Percentiles rank a stretch among this genome's conserved stretches.
phyloP scores from a whole-genome alignment of 2,888 invertebrate genomes.

The Synergus itoensis region DNA sequence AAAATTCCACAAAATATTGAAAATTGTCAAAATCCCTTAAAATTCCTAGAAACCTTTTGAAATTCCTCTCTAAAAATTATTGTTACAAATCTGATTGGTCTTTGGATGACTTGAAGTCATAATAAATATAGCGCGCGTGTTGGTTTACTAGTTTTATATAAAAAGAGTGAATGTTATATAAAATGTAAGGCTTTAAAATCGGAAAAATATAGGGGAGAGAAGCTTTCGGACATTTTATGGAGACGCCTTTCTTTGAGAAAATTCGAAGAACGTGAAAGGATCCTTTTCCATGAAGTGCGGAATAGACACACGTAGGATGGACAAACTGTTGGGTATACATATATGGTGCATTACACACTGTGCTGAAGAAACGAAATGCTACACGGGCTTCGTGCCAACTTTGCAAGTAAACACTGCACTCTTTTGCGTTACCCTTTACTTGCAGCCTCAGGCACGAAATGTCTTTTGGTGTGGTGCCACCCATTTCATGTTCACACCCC shows the following conservation, averaged over 20 bases:
- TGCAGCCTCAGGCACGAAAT: conserved; percentile 10
- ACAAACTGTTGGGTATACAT: neutral
- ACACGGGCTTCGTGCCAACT: conserved; percentile 1
- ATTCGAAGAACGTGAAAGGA: neutral
- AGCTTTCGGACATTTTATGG: neutral
- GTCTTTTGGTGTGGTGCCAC: neutral
- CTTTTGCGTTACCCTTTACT: neutral
- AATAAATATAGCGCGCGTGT: too few relatives aligned
- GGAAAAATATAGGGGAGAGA: neutral
- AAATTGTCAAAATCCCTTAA: too few relatives aligned
- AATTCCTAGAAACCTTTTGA: too few relatives aligned
- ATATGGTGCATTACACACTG: conserved; percentile 20
- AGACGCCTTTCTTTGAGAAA: neutral
- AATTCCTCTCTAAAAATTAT: too few relatives aligned
- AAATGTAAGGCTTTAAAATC: too few relatives aligned
- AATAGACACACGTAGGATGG: neutral
- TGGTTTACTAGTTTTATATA: too few relatives aligned
- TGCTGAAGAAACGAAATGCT: neutral
- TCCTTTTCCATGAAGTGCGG: neutral
- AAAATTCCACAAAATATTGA: too few relatives aligned
- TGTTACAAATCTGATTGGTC: too few relatives aligned
- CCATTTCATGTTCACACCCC: neutral
- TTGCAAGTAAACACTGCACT: conserved; percentile 9
- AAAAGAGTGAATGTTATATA: too few relatives aligned
- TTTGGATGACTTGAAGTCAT: too few relatives aligned